Evolutionary conservation across 2,888 invertebrate species (phyloP), one percentile per base, ranked within the genome.

Genomic region (Hedya salicella): DNA sequence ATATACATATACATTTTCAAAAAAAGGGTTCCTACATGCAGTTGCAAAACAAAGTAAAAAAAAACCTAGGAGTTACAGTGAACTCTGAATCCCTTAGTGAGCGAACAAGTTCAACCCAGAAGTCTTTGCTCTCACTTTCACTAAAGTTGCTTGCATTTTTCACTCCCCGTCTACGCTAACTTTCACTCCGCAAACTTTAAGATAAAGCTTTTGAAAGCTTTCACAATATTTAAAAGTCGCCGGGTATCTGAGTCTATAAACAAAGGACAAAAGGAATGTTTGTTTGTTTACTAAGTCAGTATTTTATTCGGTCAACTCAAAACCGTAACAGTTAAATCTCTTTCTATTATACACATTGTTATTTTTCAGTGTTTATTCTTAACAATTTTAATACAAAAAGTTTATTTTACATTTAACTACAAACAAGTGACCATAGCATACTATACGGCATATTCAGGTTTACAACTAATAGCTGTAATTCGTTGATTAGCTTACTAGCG

Each of bases 111-210:
- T 71, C 68, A 50, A 71, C 73, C 72, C 70, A 74, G 71, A 76
- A 77, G 77, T 75, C 70, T 70, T 74, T 82, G 86, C 91, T 91
- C 79, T 89, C 86, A 65, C 82, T 88, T 77, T 88, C 85, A 62
- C 40, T 65, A 71, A 71, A 84, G 88, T 81, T 87, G 85, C 75
- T 76, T 86, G 86, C 87, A 91, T 91, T 91, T 91, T 91, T 91
- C 89, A 87, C 85, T 78, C 75, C 78, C 74, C 70, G 76, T 74
- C 74, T 71, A 67, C 72, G 69, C 44, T 68, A 75, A 88, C 90
- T 90, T 90, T 90, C 87, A 75, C 87, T 81, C 57, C 64, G 67
- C 50, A 67, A 85, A 89, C 78, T 88, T 88, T 79, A 68, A 79
- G 80, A 81, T 80, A 82, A 78, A 70, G 71, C 71, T 66, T 49